A percentile compares a stretch with the other conserved stretches of the same genome.
Evolutionary conservation across 1,140 invertebrate species (phyloP).

Genomic region (roundworm (Caenorhabditis elegans)): WBcel235 BX284606.5:14334501-14335000

Average conservation of each 20-base stretch:
- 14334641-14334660: conserved; percentile 62
- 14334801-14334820: too few relatives aligned
- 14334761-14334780: too few relatives aligned
- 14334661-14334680: conserved; percentile 64
- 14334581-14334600: background rate
- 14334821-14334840: too few relatives aligned
- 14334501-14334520: too few relatives aligned
- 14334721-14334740: conserved; percentile 66
- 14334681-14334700: conserved; percentile 65
- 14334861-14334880: too few relatives aligned
- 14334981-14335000: conserved; percentile 32
- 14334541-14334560: background rate
- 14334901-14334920: background rate
- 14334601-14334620: conserved; percentile 30
- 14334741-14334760: conserved; percentile 61
- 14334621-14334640: conserved; percentile 60
- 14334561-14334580: background rate
- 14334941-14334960: background rate
- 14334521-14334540: too few relatives aligned
- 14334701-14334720: conserved; percentile 66
- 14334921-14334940: background rate
- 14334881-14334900: too few relatives aligned
- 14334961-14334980: background rate
- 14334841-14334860: too few relatives aligned
- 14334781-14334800: too few relatives aligned